Percentiles rank a stretch among this genome's conserved stretches.
Conservation (phyloP, 2,797 vertebrate species). For the Lithobates pipiens region DNA sequence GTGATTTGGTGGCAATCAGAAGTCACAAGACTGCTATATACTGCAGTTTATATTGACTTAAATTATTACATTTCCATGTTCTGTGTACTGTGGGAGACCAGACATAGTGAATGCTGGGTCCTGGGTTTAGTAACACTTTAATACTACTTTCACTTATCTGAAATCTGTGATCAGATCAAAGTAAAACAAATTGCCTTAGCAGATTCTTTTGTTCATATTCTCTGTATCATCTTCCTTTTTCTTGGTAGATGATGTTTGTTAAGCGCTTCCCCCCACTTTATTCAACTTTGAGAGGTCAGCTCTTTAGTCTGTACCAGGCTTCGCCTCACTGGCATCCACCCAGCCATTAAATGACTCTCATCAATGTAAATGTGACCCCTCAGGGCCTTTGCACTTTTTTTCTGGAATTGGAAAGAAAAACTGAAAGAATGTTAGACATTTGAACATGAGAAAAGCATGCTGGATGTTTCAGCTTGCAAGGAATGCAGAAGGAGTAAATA, state of each 20-base stretch:
- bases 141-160: background rate
- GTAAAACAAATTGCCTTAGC: no score
- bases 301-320: background rate
- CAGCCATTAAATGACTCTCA: conserved; percentile 24
- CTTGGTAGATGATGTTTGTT: background rate
- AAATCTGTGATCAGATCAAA: no score
- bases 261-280: background rate
- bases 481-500: background rate
- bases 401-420: background rate
- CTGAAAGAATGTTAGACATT: background rate
- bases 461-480: background rate
- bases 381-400: conserved; percentile 3
- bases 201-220: background rate
- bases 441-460: background rate
- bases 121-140: no score
- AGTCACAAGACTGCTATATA: no score
- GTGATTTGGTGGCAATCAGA: no score
- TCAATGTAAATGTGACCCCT: background rate
- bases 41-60: no score
- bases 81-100: no score
- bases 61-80: no score
- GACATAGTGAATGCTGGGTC: no score
- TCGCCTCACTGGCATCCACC: background rate
- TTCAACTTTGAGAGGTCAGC: background rate
- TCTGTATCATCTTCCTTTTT: background rate